A percentile compares a stretch with the other conserved stretches of the same genome.
Conservation (phyloP, 2,888 invertebrate species). For the Watsonalla cultraria region DNA sequence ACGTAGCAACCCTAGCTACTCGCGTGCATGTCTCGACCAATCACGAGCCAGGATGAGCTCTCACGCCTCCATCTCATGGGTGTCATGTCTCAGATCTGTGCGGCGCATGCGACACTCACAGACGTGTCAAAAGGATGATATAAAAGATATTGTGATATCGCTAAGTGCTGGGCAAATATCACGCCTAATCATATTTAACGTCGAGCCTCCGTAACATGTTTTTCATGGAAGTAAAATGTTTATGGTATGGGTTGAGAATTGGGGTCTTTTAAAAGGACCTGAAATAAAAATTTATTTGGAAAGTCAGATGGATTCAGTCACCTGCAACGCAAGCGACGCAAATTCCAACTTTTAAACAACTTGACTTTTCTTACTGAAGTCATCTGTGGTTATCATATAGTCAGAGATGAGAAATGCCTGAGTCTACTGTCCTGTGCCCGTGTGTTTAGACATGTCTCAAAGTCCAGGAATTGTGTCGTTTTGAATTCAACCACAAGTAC, state of each 20-base stretch:
- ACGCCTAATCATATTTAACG: conserved; percentile 34
- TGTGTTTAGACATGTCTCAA: conserved; percentile 1
- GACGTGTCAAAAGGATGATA: conserved; percentile 33
- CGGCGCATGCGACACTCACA: conserved; percentile 36
- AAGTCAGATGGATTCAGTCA: too few relatives aligned
- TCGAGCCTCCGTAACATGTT: conserved; percentile 41
- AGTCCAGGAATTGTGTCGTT: too few relatives aligned
- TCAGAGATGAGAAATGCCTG: too few relatives aligned
- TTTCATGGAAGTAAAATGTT: conserved; percentile 5
- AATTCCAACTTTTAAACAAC: too few relatives aligned
- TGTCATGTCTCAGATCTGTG: conserved; percentile 44
- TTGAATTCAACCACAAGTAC: too few relatives aligned
- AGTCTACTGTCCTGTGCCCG: background rate
- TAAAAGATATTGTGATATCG: conserved; percentile 32
- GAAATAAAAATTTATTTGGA: too few relatives aligned
- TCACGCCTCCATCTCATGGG: conserved; percentile 66
- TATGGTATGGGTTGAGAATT: background rate
- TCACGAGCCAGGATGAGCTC: conserved; percentile 20
- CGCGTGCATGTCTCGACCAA: conserved; percentile 35
- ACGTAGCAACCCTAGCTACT: conserved; percentile 9
- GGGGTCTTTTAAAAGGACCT: too few relatives aligned
- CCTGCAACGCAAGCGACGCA: too few relatives aligned
- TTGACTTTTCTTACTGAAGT: too few relatives aligned
- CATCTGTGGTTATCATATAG: too few relatives aligned
- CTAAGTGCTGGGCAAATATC: conserved; percentile 42